Evolutionary conservation across 2,113 vertebrate genomes (phyloP), one percentile per base, ranked within the genome.

Genomic region (Tinamus guttatus): DNA sequence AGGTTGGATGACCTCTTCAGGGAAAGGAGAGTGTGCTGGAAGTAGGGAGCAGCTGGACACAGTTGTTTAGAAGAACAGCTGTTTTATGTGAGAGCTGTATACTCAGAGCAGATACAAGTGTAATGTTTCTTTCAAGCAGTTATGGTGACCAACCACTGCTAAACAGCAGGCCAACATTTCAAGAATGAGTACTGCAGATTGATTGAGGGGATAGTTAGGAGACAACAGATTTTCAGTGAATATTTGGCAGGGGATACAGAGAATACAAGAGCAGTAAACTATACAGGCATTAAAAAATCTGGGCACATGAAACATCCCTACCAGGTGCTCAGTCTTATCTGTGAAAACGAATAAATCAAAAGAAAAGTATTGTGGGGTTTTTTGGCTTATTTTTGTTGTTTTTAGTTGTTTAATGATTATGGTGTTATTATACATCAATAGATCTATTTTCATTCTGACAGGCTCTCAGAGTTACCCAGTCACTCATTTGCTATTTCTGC

Each of bases 261-360:
- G 60, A 70, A 76, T 45, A 9, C 16, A 63, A 64, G 45, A 68
- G 40, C 85, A 75, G 82, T 82, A 87, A 94, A 51, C 13, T 63
- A 32, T 43, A 54, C 5, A 36, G n/a, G 8, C 63, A 70, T 93
- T 91, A 40, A 51, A 21, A 36, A 90, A 49, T 40, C 65, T 69
- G 63, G 62, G 24, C 41, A 36, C 16, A 91, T 79, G 41, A 86
- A 81, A 27, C 38, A 49, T 19, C 58, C 34, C 47, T 60, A 60
- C 85, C 92, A 96, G 92, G 87, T 93, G 94, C 74, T 92, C 22
- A 71, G 58, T 89, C 69, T 94, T 38, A 40, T 85, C 49, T 82
- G 62, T 59, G 70, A 76, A 95, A 94, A 86, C 89, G 2, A 89
- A 63, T 93, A 68, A 78, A 41, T 90, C 45, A n/a, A 63, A 95